Evolutionary conservation across 2,113 vertebrate genomes (phyloP).

Genomic region (Copsychus sechellarum): DNA sequence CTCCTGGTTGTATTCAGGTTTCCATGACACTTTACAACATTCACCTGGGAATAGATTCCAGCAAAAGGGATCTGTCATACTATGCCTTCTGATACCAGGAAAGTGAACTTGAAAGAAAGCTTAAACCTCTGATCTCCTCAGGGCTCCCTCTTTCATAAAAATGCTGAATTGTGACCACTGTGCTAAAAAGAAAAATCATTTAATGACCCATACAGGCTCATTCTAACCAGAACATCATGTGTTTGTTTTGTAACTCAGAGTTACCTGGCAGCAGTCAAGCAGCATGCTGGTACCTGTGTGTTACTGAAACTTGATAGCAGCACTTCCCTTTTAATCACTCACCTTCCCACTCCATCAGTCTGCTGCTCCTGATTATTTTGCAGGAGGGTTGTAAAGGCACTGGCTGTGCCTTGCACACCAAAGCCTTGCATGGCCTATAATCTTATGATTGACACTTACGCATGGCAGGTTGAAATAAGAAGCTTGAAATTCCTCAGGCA

Average conservation of each 20-base stretch:
- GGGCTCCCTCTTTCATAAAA: not conserved
- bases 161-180: not conserved
- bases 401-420: not conserved
- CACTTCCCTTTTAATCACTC: not conserved
- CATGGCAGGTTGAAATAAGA: not conserved
- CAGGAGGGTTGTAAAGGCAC: not conserved
- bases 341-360: not conserved
- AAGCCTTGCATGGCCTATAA: not conserved
- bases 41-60: not conserved
- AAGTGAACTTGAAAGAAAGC: conserved; percentile 6
- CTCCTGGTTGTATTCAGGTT: not conserved
- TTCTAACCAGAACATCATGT: not conserved
- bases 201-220: not conserved
- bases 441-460: not conserved
- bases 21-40: not conserved
- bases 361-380: not conserved
- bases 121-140: conserved; percentile 14
- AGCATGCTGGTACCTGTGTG: not conserved
- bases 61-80: not conserved
- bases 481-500: not conserved
- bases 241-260: not conserved
- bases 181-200: not conserved
- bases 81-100: not conserved
- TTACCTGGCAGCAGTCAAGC: not conserved
- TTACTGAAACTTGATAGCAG: not conserved